Base-by-base conservation (phyloP, 2,888 invertebrate genomes). In the Drosophila falleni region DNA sequence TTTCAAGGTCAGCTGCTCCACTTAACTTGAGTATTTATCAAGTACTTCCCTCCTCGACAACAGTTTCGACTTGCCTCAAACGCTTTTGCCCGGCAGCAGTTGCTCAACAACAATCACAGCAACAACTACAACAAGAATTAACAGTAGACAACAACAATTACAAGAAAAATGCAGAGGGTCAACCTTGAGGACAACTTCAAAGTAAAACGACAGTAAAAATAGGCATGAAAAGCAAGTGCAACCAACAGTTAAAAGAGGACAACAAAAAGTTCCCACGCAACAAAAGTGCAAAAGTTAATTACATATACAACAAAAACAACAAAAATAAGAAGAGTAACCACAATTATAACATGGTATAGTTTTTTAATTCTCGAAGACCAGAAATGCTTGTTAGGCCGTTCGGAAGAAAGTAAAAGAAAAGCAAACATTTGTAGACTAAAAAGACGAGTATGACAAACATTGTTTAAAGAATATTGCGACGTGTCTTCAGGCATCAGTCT, bases 361-460 rank as follows among this genome's bases (percentile, higher is more conserved):
- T 79, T 69, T 76, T 60, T 68, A 72, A 77, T 78, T 78, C 77
- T 58, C 37, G n/a, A 29, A 59, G 60, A 37, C 49, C 39, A 42
- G 61, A 66, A 58, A 67, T 47, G 50, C 37, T 46, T 39, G 63
- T 56, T 41, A 44, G 35, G 71, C 19, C 62, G 46, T 39, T 62
- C 49, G 33, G 9, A 70, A 80, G 81, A 80, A 78, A 78, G 78
- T 67, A 76, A 80, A 76, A 61, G 78, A 78, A 78, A 78, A 63
- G 63, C 67, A 60, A 74, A 67, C 61, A 56, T 49, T 69, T 9
- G 29, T 29, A 6, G 8, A 6, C 29, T 29, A 1, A 71, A 59
- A 71, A 39, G 13, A n/a, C 11, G 2, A 44, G 44, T 56, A 47
- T 46, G 49, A 59, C 66, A 41, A 62, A 49, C 76, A 60, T 60